Evolutionary conservation across 2,113 vertebrate genomes (phyloP).

Genomic region (Dromiciops gliroides): DNA sequence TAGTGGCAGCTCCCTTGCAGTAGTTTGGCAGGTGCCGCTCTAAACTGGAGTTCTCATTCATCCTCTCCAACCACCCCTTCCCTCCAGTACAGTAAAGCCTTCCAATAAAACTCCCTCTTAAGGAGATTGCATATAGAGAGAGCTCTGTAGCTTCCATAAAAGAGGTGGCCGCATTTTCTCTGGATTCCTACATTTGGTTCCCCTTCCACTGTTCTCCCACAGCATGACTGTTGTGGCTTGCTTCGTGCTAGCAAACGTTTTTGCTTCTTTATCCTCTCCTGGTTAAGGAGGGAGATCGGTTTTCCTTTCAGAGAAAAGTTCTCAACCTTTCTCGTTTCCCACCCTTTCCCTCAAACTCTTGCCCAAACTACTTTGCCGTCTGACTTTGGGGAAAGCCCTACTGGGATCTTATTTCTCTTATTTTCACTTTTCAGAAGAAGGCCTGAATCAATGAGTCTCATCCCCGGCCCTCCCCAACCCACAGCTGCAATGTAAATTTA

Average conservation of each 20-base stretch:
- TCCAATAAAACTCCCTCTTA: background rate
- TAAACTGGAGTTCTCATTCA: background rate
- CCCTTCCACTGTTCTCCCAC: background rate
- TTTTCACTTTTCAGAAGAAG: background rate
- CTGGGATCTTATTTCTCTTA: background rate
- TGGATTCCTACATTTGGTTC: constrained; percentile 5
- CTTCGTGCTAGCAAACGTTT: background rate
- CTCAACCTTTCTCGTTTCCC: background rate
- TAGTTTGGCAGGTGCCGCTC: background rate
- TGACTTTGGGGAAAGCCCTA: background rate
- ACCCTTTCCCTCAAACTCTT: background rate
- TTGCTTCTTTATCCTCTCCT: background rate
- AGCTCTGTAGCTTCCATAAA: background rate
- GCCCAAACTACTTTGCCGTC: background rate
- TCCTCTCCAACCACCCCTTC: too few species aligned
- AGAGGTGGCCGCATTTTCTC: background rate
- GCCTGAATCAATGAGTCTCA: background rate
- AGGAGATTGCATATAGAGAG: background rate
- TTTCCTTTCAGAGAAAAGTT: background rate
- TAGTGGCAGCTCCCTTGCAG: background rate
- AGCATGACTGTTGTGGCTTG: background rate
- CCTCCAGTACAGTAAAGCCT: background rate
- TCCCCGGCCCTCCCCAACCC: background rate
- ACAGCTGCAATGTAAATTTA: background rate
- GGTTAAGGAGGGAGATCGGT: background rate